These are phyloP conservation scores for Hirundichthys speculiger DNA, from an alignment of 2,113 vertebrate genomes.

Conservation along the genomic window DNA sequence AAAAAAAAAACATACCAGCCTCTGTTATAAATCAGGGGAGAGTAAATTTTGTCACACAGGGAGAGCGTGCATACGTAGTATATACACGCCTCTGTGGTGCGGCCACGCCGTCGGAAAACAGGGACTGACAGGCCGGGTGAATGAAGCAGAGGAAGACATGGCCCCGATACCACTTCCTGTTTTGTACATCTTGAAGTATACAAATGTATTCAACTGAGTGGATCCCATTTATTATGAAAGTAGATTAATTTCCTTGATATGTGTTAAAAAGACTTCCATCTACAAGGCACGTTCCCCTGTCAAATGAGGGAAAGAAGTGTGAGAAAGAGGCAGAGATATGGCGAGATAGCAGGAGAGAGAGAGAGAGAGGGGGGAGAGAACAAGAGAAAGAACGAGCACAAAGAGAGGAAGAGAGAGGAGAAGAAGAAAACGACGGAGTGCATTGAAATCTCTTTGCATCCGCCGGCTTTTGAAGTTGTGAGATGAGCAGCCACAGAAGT, in stretches of 20 bases:
- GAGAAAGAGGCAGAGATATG: slow-evolving; percentile 44
- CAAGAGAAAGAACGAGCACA: slow-evolving; percentile 58
- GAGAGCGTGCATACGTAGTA: not conserved
- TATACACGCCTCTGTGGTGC: slow-evolving; percentile 24
- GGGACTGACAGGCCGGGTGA: slow-evolving; percentile 63
- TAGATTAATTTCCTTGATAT: slow-evolving; percentile 78
- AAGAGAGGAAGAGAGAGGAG: slow-evolving; percentile 28
- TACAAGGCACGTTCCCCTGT: slow-evolving; percentile 72
- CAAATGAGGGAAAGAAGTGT: slow-evolving; percentile 63
- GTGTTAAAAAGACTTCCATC: slow-evolving; percentile 75
- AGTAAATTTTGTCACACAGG: slow-evolving; percentile 45
- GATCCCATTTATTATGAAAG: slow-evolving; percentile 76
- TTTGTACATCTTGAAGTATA: slow-evolving; percentile 77
- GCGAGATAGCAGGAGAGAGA: slow-evolving; percentile 51
- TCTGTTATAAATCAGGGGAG: slow-evolving; percentile 44
- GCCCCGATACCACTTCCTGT: slow-evolving; percentile 70
- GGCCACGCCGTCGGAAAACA: slow-evolving; percentile 65
- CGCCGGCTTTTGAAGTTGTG: slow-evolving; percentile 76
- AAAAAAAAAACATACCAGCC: not conserved
- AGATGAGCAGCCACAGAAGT: slow-evolving; percentile 79
- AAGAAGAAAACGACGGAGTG: slow-evolving; percentile 41
- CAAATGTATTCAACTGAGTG: slow-evolving; percentile 74
- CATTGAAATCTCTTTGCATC: slow-evolving; percentile 77
- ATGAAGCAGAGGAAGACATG: slow-evolving; percentile 57
- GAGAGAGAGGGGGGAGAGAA: slow-evolving; percentile 54